Evolutionary conservation across 2,113 vertebrate genomes (phyloP), one percentile per base, ranked within the genome.

Genomic region (Channa maculata): DNA sequence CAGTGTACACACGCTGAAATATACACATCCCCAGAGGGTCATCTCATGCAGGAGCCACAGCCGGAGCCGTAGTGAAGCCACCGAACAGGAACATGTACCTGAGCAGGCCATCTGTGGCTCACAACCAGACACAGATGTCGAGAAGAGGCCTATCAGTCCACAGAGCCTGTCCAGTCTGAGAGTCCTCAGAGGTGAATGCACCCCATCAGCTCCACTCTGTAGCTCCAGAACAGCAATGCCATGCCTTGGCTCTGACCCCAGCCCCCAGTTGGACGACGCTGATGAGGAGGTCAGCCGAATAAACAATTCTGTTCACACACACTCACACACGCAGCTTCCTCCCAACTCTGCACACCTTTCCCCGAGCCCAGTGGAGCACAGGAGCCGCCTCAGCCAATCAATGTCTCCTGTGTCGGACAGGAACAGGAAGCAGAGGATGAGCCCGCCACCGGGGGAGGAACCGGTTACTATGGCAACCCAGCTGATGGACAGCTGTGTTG

Each of bases 351-450:
- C 93, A 87, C 88, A 86, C 63, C 88, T 88, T 0, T 49, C 89
- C 6, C 65, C 92, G 3, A 91, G 85, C 38, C 86, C 87, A 0
- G 89, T 91, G 63, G 91, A 70, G 12, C 92, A 91, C 80, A 83
- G 77, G 63, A 66, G 83, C 65, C 89, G 82, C 50, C 75, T 81
- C 93, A 89, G 83, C 69, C 94, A 85, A 48, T 70, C 59, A 0
- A 94, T 95, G 52, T 94, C 95, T 0, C 96, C 95, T 0, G 90
- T 92, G 0, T 94, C 94, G n/a, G 81, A 73, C 65, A 74, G 65
- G 81, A 87, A 77, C 82, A 93, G 95, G 82, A 98, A 98, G 92
- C 96, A 97, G 92, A 97, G 97, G 84, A 94, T 96, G 95, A 98
- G 97, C 79, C 98, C 97, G 75, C 97, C 96, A 0, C 68, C 91